phyloP scores from a whole-genome alignment of 2,888 invertebrate genomes.

The Perithous albicinctus region DNA sequence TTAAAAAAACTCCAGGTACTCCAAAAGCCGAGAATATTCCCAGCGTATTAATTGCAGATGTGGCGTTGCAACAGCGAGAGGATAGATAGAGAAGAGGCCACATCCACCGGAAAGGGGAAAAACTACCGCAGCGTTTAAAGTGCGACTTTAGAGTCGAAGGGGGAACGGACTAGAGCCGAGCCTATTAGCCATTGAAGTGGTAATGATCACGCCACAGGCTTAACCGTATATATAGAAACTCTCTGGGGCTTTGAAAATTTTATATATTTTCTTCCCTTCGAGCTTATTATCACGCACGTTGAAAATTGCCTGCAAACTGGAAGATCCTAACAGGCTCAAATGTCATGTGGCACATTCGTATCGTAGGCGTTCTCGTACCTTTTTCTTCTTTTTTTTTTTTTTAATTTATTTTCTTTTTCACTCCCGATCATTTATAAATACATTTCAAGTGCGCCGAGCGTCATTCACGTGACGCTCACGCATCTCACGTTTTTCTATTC shows the following conservation, averaged over 20 bases:
- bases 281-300: slow-evolving; percentile 3
- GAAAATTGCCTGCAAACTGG: slow-evolving; percentile 22
- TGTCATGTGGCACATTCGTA: slow-evolving; percentile 39
- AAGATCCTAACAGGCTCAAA: slow-evolving; percentile 23
- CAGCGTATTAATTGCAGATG: slow-evolving; percentile 24
- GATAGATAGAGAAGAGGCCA: slow-evolving; percentile 7
- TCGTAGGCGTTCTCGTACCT: neutral
- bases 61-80: neutral
- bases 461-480: slow-evolving; percentile 1
- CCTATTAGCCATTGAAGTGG: slow-evolving; percentile 57
- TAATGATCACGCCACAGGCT: slow-evolving; percentile 28
- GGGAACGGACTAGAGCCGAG: no score
- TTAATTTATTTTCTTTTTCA: neutral
- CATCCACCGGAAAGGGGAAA: slow-evolving; percentile 56
- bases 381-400: neutral
- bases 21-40: neutral
- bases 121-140: slow-evolving; percentile 48
- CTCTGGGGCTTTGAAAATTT: slow-evolving; percentile 14
- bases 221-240: slow-evolving; percentile 29
- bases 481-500: neutral
- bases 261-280: neutral
- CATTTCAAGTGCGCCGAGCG: neutral
- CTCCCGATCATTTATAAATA: slow-evolving; percentile 25
- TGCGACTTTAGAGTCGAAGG: slow-evolving; percentile 44
- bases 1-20: neutral